Percentiles rank a stretch among this genome's conserved stretches.
These are phyloP conservation scores for Struthidea cinerea DNA, from an alignment of 2,113 vertebrate genomes.

Conservation along the genomic window DNA sequence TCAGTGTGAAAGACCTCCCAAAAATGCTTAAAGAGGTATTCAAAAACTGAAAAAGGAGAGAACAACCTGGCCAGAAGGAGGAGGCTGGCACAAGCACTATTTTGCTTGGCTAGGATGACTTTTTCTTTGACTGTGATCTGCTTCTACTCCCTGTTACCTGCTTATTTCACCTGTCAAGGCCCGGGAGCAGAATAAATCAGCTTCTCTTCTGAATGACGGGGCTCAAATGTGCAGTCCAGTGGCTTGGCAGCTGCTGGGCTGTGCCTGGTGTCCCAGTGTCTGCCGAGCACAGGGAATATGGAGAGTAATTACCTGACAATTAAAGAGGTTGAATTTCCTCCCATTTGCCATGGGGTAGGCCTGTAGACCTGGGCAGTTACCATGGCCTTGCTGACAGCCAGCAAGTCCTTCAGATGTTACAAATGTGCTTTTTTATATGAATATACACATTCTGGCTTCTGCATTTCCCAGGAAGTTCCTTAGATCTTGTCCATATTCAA, in stretches of 20 bases:
- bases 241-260: background rate
- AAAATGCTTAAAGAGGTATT: background rate
- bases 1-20: background rate
- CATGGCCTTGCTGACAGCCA: background rate
- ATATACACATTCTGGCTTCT: background rate
- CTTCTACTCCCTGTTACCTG: background rate
- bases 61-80: background rate
- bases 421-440: background rate
- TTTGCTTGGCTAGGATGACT: background rate
- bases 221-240: background rate
- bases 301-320: background rate
- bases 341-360: background rate
- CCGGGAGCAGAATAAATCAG: background rate
- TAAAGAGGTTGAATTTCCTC: background rate
- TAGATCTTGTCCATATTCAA: background rate
- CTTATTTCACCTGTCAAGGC: background rate
- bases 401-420: background rate
- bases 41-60: background rate
- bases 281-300: fast-evolving
- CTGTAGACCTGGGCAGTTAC: background rate
- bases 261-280: background rate
- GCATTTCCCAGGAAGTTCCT: background rate
- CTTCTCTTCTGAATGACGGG: background rate
- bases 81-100: background rate
- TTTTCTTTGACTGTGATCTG: background rate